Evolutionary conservation across 2,888 invertebrate species (phyloP), one percentile per base, ranked within the genome.

Genomic region (Synanthedon vespiformis): DNA sequence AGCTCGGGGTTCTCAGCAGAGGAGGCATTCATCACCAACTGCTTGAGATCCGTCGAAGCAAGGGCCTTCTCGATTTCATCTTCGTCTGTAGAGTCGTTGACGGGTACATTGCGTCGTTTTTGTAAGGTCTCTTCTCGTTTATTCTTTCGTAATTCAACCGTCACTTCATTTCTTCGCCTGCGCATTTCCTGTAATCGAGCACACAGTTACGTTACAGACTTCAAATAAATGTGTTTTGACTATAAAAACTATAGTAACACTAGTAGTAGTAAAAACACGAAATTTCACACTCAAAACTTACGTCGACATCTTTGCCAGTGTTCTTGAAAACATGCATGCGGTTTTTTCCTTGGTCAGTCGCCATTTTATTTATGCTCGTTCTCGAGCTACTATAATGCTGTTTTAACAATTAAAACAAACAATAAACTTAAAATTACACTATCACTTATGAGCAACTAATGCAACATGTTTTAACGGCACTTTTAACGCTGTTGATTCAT

Each of bases 261-360:
- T 44, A 44, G 2, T 44, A 14, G 13, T 13, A 13, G 13, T 49
- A 41, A n/a, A n/a, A n/a, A n/a, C n/a, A n/a, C n/a, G 51, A 41
- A 54, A 54, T 53, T n/a, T 13, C 52, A 51, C n/a, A 48, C 27
- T 6, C 18, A 54, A 57, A 82, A 93, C 95, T 94, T 90, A 97
- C 98, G 90, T 98, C 98, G 88, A 96, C 96, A 90, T 99, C 98
- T 91, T 98, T 99, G 77, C 98, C 98, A 91, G 96, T 96, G 91
- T 99, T 98, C 93, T 99, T 99, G 89, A 97, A 97, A 82, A 92
- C 94, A 88, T 94, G 94, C 90, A 95, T 92, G 89, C 96, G 94
- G 90, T 92, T 94, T 90, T 93, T 93, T 88, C 89, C 89, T 86
- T 89, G 90, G 85, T 90, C 90, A 81, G 92, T 92, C 90, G 92